Evolutionary conservation across 2,113 vertebrate genomes (phyloP), one percentile per base, ranked within the genome.

Genomic region (Carettochelys insculpta): DNA sequence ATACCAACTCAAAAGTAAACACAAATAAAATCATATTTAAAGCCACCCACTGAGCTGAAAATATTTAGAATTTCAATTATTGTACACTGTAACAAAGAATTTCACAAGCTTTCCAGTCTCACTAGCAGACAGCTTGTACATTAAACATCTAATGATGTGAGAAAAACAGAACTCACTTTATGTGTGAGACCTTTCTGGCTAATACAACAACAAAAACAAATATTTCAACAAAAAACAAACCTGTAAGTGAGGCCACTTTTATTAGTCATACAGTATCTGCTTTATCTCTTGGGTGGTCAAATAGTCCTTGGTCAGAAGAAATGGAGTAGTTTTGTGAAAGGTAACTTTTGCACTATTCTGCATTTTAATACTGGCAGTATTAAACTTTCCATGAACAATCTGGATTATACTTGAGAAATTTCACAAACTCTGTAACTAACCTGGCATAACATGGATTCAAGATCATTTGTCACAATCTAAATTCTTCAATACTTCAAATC

Each of bases 201-300:
- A 88, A 54, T 56, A 52, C 5, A 81, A 88, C 19, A 95, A 93
- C 61, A 86, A 89, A 96, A 95, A 87, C 50, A 92, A 94, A 83
- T 88, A 90, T 86, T 94, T 96, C 8, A 85, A 3, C 87, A 79
- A 89, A 90, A 96, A 84, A 1, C 76, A 90, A 77, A 95, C 52
- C 45, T 91, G 61, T 56, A 87, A 77, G 61, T 29, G 71, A 91
- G 86, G 80, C 50, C 85, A 92, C 77, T 92, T 93, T 78, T 89
- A 87, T 79, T 89, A 88, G 71, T 86, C n/a, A 76, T 14, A 68
- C 8, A 83, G 79, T 41, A 83, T 85, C 2, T 0, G 81, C 31
- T 90, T 94, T 77, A 86, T 90, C 92, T 85, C 93, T 90, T 85
- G 92, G 81, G 92, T 94, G 90, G 92, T 48, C 89, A 89, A 89